Conservation (phyloP, 2,888 invertebrate species). For the Muscina levida region DNA sequence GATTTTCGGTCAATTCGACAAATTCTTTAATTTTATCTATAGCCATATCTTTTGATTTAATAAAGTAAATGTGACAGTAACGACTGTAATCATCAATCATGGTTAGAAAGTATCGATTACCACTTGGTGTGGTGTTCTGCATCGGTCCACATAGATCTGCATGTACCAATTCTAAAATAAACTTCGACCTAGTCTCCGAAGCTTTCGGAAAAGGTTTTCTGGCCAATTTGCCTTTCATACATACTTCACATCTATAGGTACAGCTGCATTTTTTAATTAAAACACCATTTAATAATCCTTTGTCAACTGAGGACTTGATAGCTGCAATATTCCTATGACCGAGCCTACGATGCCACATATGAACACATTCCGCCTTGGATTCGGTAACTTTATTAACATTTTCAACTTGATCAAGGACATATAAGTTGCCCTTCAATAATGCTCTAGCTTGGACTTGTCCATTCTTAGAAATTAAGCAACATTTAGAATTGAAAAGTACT, state of each 20-base stretch:
- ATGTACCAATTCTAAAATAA: constrained; percentile 37
- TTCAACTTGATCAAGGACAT: too few relatives aligned
- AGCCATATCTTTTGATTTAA: constrained; percentile 16
- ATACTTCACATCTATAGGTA: constrained; percentile 23
- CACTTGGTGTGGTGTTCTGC: constrained; percentile 29
- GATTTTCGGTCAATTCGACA: constrained; percentile 22
- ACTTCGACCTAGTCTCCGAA: background rate
- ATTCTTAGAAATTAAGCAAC: too few relatives aligned
- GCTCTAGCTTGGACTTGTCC: too few relatives aligned
- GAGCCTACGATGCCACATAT: too few relatives aligned
- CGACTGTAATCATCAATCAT: constrained; percentile 44
- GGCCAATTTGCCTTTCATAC: constrained; percentile 24
- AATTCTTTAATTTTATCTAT: constrained; percentile 32
- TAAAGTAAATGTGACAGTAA: constrained; percentile 41
- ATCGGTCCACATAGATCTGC: constrained; percentile 44
- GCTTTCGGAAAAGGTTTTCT: constrained; percentile 20
- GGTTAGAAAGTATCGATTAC: constrained; percentile 39
- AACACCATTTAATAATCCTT: constrained; percentile 40
- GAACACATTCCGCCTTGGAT: too few relatives aligned
- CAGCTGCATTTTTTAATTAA: constrained; percentile 25
- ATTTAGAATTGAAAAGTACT: constrained; percentile 17
- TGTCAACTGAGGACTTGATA: background rate
- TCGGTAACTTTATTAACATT: too few relatives aligned
- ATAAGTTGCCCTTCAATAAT: too few relatives aligned
- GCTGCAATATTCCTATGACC: constrained; percentile 24